Evolutionary conservation across 2,888 invertebrate genomes (phyloP).

Genomic region (Sesamia inferens): DNA sequence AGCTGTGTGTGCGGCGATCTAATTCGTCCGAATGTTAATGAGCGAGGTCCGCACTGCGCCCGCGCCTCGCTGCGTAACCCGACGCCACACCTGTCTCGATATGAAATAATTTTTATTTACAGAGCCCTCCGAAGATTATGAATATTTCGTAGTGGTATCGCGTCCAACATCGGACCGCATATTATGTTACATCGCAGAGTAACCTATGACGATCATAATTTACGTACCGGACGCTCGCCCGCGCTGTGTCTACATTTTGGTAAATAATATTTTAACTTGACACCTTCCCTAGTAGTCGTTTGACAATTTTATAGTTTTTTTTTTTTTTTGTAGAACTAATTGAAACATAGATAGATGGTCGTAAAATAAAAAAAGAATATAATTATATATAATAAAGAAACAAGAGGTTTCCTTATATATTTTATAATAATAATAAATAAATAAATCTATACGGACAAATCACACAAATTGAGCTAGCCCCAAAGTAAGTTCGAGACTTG

Average conservation of each 20-base stretch:
- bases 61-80: slow-evolving; percentile 77
- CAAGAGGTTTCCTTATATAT: slow-evolving; percentile 15
- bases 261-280: slow-evolving; percentile 74
- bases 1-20: slow-evolving; percentile 79
- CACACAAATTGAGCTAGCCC: too few relatives aligned
- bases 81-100: slow-evolving; percentile 87
- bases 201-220: slow-evolving; percentile 82
- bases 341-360: slow-evolving; percentile 48
- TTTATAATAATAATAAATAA: too few relatives aligned
- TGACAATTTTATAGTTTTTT: slow-evolving; percentile 64
- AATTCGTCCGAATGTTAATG: slow-evolving; percentile 86
- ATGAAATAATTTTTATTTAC: slow-evolving; percentile 88
- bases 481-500: too few relatives aligned
- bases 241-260: slow-evolving; percentile 57
- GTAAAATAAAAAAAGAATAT: slow-evolving; percentile 43
- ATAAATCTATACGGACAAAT: too few relatives aligned
- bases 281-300: slow-evolving; percentile 75
- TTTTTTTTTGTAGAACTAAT: slow-evolving; percentile 54
- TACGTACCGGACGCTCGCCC: slow-evolving; percentile 68
- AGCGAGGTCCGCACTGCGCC: slow-evolving; percentile 63
- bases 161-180: slow-evolving; percentile 79
- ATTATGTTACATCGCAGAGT: slow-evolving; percentile 82
- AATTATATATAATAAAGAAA: too few relatives aligned
- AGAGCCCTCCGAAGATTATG: slow-evolving; percentile 85
- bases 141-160: slow-evolving; percentile 85